These are phyloP conservation scores for Corydoras sp. DNA, from an alignment of 2,113 vertebrate species.

Conservation along the genomic window DNA sequence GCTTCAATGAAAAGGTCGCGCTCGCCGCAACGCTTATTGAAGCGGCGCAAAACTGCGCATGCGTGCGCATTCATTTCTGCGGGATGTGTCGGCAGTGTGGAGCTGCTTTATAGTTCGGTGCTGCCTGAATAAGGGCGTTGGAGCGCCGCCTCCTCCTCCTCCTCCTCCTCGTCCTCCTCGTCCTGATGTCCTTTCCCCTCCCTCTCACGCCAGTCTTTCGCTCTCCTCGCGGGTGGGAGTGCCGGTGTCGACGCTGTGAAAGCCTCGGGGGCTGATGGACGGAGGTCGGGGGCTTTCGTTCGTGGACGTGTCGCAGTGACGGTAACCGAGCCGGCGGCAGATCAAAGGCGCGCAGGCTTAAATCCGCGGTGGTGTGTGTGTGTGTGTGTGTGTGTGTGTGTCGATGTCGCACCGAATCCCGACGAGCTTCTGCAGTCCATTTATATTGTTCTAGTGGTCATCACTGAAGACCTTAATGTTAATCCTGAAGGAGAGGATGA, in stretches of 20 bases:
- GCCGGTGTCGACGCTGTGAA: no score
- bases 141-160: neutral
- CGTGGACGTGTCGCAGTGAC: neutral
- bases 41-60: neutral
- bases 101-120: neutral
- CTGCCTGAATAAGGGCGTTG: neutral
- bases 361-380: neutral
- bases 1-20: neutral
- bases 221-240: constrained; percentile 9
- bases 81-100: no score
- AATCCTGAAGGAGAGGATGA: constrained; percentile 4
- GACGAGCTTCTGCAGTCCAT: neutral
- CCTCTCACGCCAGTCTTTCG: constrained; percentile 1
- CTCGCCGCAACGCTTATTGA: no score
- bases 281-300: constrained; percentile 13
- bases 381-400: neutral
- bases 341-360: neutral
- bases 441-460: no score
- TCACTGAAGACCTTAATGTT: no score
- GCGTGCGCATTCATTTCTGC: neutral
- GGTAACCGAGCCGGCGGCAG: neutral
- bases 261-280: neutral
- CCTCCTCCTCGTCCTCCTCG: neutral
- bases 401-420: neutral
- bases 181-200: constrained; percentile 1